These are phyloP conservation scores for Alouatta palliata DNA, from an alignment of 2,113 vertebrate genomes.

Conservation along the genomic window DNA sequence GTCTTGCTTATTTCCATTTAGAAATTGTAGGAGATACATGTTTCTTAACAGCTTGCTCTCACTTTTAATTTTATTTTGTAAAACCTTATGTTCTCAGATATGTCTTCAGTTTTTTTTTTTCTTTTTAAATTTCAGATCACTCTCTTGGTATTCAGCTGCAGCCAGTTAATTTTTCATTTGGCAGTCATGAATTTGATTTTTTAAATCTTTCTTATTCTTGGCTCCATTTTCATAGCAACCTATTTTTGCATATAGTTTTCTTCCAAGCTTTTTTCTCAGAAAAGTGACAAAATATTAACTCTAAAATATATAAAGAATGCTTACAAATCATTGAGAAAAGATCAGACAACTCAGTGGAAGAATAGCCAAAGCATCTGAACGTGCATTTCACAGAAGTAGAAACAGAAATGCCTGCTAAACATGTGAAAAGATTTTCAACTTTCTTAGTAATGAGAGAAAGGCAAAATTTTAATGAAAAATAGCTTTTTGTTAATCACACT, in stretches of 20 bases:
- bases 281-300: neutral
- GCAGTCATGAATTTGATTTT: neutral
- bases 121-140: neutral
- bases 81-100: neutral
- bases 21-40: neutral
- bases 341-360: neutral
- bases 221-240: neutral
- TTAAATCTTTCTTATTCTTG: neutral
- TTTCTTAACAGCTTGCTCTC: neutral
- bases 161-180: neutral
- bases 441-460: neutral
- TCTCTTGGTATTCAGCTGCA: neutral
- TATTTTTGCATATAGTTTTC: neutral
- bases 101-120: neutral
- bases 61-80: neutral
- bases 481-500: neutral
- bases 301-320: neutral
- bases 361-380: neutral
- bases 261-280: neutral
- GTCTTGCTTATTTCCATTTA: neutral
- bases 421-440: neutral
- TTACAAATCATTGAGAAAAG: neutral
- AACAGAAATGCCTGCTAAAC: neutral
- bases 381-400: neutral
- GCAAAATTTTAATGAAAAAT: neutral